These are phyloP conservation scores for Apostichopus leukothele DNA, from an alignment of 53 echinoderm and acorn worm species.

Conservation along the genomic window DNA sequence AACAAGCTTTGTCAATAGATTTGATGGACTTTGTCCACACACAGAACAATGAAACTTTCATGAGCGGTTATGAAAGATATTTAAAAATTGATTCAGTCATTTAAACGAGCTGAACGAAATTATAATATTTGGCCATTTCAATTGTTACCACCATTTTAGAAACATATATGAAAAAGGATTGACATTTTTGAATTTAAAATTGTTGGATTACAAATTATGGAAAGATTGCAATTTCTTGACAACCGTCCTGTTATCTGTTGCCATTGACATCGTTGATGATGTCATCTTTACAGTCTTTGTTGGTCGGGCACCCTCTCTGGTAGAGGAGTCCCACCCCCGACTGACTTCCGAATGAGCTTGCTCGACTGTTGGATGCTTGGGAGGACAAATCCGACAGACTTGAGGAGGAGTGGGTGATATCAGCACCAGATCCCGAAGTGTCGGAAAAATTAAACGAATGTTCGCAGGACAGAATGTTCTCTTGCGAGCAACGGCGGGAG, in stretches of 20 bases:
- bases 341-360: slow-evolving; percentile 37
- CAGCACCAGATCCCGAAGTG: slow-evolving; percentile 35
- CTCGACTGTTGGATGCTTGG: slow-evolving; percentile 28
- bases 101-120: not conserved
- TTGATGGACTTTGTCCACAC: slow-evolving; percentile 10
- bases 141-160: not conserved
- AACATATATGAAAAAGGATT: too few relatives aligned
- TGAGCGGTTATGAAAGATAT: not conserved
- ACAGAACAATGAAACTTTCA: not conserved
- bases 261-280: not conserved
- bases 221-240: not conserved
- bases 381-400: slow-evolving; percentile 33
- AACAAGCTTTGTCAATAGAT: not conserved
- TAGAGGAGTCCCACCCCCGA: slow-evolving; percentile 22
- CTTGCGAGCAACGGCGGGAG: slow-evolving; percentile 4
- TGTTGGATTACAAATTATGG: too few relatives aligned
- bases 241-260: slow-evolving; percentile 20
- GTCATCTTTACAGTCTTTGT: not conserved
- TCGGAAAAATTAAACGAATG: slow-evolving; percentile 7
- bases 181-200: too few relatives aligned
- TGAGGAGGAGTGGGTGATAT: slow-evolving; percentile 7
- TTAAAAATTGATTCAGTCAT: not conserved
- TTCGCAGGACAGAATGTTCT: slow-evolving; percentile 3
- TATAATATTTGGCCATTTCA: not conserved
- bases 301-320: not conserved